Percentiles rank a stretch among this genome's conserved stretches.
Conservation (phyloP, 2,797 vertebrate genomes). For the Thripadectes ignobilis region DNA sequence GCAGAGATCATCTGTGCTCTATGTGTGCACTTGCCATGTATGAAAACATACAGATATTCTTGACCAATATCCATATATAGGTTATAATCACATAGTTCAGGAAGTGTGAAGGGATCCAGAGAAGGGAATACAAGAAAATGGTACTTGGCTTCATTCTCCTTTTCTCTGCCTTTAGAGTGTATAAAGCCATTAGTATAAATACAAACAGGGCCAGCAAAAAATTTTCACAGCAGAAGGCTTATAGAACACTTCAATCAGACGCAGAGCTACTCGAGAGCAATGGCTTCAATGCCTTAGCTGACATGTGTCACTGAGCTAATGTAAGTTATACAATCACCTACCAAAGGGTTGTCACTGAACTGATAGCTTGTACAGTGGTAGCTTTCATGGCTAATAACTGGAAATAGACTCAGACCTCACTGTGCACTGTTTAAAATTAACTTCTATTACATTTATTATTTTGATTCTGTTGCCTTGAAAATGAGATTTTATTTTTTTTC, state of each 20-base stretch:
- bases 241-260: background rate
- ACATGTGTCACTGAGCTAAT: background rate
- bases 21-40: background rate
- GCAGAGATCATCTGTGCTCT: background rate
- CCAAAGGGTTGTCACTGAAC: background rate
- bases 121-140: background rate
- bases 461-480: background rate
- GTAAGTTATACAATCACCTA: background rate
- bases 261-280: background rate
- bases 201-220: background rate
- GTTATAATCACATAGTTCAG: background rate
- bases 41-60: background rate
- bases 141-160: background rate
- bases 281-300: background rate
- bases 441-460: background rate
- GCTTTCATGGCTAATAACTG: constrained; percentile 3
- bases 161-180: background rate
- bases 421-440: background rate
- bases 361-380: background rate
- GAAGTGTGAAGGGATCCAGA: background rate
- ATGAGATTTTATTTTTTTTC: background rate
- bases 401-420: constrained; percentile 11
- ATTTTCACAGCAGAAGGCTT: background rate
- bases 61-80: background rate
- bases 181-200: background rate